Percentiles rank a stretch among this genome's conserved stretches.
Evolutionary conservation across 2,888 invertebrate species (phyloP).

Genomic region (Hirtodrosophila histrioides): DNA sequence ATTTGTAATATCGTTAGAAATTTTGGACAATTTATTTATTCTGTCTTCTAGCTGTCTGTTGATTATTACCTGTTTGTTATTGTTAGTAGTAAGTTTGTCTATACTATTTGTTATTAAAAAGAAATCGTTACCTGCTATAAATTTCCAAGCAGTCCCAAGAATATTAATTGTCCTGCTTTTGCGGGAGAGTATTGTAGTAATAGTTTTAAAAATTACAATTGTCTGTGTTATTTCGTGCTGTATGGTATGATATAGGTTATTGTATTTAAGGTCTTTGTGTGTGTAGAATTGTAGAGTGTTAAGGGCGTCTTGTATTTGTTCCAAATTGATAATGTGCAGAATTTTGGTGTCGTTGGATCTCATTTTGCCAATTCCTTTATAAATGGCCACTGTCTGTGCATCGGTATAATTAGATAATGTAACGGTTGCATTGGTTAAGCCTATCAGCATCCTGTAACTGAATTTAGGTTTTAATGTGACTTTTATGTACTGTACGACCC

Average conservation of each 20-base stretch:
- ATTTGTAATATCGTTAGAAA: slow-evolving; percentile 1
- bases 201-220: neutral
- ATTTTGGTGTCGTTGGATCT: neutral
- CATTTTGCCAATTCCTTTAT: too few relatives aligned
- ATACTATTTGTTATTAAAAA: slow-evolving; percentile 6
- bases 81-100: slow-evolving; percentile 2
- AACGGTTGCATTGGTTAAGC: too few relatives aligned
- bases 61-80: slow-evolving; percentile 11
- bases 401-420: too few relatives aligned
- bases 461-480: too few relatives aligned
- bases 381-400: too few relatives aligned
- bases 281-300: neutral
- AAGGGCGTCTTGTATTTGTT: slow-evolving; percentile 4
- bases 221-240: neutral
- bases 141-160: slow-evolving; percentile 9
- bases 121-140: slow-evolving; percentile 1
- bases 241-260: slow-evolving; percentile 3
- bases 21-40: slow-evolving; percentile 4
- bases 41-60: slow-evolving; percentile 9
- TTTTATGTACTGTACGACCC: too few relatives aligned
- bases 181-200: neutral
- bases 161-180: slow-evolving; percentile 1
- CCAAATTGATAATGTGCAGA: slow-evolving; percentile 1
- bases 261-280: slow-evolving; percentile 3
- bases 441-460: too few relatives aligned